Evolutionary conservation across 2,113 vertebrate genomes (phyloP).

Genomic region (Nicator chloris): DNA sequence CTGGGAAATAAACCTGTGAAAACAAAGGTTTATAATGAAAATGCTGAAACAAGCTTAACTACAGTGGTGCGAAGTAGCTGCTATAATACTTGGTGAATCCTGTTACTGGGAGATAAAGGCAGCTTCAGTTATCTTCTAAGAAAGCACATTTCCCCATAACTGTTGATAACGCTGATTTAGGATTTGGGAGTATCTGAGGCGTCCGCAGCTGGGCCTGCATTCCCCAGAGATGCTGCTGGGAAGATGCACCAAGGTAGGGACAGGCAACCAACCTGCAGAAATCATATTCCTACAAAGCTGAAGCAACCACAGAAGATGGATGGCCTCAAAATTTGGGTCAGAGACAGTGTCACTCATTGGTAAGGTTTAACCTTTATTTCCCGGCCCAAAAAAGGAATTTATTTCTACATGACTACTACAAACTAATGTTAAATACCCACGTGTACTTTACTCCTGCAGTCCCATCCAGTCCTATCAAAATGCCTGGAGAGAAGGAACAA

Average conservation of each 20-base stretch:
- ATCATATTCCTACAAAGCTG: not conserved
- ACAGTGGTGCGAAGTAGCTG: not conserved
- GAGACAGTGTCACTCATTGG: not conserved
- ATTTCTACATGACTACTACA: not conserved
- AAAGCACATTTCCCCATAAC: not conserved
- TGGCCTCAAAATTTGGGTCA: not conserved
- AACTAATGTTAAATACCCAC: not conserved
- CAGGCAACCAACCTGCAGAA: not conserved
- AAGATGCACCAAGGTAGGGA: not conserved
- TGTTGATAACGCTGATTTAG: not conserved
- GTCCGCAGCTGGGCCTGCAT: not conserved
- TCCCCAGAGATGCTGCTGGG: not conserved
- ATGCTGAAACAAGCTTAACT: constrained; percentile 14
- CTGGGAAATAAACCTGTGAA: constrained; percentile 36
- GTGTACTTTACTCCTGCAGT: not conserved
- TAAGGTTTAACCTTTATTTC: not conserved
- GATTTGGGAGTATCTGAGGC: not conserved
- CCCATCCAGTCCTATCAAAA: not conserved
- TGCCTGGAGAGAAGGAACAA: not conserved
- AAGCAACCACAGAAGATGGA: not conserved
- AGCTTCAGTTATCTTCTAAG: not conserved
- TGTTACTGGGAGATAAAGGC: constrained; percentile 22
- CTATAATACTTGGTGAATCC: not conserved
- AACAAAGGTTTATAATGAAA: not conserved
- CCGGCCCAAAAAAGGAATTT: not conserved